These are phyloP conservation scores for Marronus borbonicus DNA, from an alignment of 2,888 invertebrate genomes.

Conservation along the genomic window DNA sequence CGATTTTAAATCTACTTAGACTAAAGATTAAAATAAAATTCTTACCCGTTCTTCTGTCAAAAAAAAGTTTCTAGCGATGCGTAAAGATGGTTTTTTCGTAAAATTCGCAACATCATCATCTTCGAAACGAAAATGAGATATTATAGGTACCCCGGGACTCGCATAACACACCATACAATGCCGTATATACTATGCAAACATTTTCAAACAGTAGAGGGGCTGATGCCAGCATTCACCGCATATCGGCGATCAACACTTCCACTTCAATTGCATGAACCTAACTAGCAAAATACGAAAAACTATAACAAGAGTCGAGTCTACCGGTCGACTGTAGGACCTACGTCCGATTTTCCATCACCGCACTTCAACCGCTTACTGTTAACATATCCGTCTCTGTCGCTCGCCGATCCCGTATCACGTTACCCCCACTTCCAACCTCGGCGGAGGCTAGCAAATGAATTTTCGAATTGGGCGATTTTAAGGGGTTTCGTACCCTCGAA, in stretches of 20 bases:
- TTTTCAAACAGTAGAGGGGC: slow-evolving; percentile 27
- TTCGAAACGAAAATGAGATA: slow-evolving; percentile 37
- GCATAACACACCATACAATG: slow-evolving; percentile 3
- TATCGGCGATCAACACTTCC: slow-evolving; percentile 46
- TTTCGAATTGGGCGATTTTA: slow-evolving; percentile 28
- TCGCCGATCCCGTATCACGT: slow-evolving; percentile 36
- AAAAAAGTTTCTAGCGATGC: not conserved
- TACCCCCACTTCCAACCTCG: slow-evolving; percentile 55
- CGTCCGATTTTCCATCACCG: slow-evolving; percentile 46
- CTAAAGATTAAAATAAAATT: slow-evolving; percentile 22
- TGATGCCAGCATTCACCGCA: slow-evolving; percentile 4
- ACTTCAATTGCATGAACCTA: slow-evolving; percentile 51
- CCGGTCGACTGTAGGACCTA: slow-evolving; percentile 34
- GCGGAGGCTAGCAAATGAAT: slow-evolving; percentile 54
- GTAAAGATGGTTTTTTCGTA: not conserved
- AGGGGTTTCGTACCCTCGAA: slow-evolving; percentile 50
- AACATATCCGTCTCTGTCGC: slow-evolving; percentile 40
- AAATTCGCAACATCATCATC: not conserved
- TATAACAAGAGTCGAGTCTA: slow-evolving; percentile 43
- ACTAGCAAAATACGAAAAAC: slow-evolving; percentile 50
- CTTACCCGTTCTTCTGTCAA: slow-evolving; percentile 24
- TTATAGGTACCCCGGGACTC: slow-evolving; percentile 17
- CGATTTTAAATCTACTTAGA: not conserved
- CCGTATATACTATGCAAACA: slow-evolving; percentile 8
- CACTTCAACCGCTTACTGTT: slow-evolving; percentile 45